Evolutionary conservation across 2,797 vertebrate genomes (phyloP).

Genomic region (Taenioides sp.): DNA sequence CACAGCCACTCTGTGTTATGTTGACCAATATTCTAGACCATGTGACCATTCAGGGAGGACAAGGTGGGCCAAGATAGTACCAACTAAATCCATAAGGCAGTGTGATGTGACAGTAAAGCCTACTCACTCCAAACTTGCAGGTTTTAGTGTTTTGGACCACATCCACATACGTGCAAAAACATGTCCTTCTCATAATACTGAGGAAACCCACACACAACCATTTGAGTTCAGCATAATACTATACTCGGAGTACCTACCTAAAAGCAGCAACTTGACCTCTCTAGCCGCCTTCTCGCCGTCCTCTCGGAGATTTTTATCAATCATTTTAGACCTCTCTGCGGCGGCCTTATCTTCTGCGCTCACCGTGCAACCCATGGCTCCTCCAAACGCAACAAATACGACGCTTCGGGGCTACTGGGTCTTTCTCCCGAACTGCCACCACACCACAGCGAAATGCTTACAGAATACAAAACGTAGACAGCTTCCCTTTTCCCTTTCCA

Average conservation of each 20-base stretch:
- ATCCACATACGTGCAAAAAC: background rate
- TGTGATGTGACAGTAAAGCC: background rate
- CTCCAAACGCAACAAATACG: conserved; percentile 32
- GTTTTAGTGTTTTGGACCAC: background rate
- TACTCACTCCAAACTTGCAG: background rate
- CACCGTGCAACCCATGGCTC: conserved; percentile 95
- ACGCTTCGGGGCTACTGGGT: conserved; percentile 16
- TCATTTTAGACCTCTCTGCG: conserved; percentile 95
- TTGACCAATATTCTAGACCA: conserved; percentile 1
- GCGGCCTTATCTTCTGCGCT: conserved; percentile 97
- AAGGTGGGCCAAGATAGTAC: conserved; percentile 2
- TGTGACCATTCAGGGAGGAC: conserved; percentile 7
- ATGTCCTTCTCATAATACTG: no score
- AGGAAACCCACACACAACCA: no score
- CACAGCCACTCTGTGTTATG: background rate
- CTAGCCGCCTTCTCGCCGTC: conserved; percentile 96
- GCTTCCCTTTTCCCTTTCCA: conserved; percentile 18
- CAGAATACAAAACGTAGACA: conserved; percentile 18
- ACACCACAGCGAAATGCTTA: conserved; percentile 13
- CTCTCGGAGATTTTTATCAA: conserved; percentile 96
- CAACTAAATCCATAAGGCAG: background rate
- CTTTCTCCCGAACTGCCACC: conserved; percentile 12
- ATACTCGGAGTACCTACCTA: conserved; percentile 78
- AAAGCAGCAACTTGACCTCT: conserved; percentile 93
- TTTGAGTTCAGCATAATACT: background rate